Evolutionary conservation across 2,888 invertebrate species (phyloP).

Genomic region (Synanthedon andrenaeformis): DNA sequence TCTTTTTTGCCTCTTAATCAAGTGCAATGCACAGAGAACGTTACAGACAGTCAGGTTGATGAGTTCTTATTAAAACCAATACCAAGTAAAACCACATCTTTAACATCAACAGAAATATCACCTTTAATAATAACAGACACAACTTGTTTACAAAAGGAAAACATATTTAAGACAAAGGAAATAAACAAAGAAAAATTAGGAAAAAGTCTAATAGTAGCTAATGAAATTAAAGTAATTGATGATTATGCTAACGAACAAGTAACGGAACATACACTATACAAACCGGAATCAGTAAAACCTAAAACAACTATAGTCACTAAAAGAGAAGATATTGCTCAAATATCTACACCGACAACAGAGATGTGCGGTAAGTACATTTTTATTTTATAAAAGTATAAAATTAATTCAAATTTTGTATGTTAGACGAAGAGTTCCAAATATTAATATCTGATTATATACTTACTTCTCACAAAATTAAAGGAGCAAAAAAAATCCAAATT

Average conservation of each 20-base stretch:
- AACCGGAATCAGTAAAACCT: slow-evolving; percentile 23
- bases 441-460: no score
- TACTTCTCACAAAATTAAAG: no score
- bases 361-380: slow-evolving; percentile 34
- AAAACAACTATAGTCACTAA: slow-evolving; percentile 27
- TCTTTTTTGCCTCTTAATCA: slow-evolving; percentile 39
- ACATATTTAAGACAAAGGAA: slow-evolving; percentile 30
- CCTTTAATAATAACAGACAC: slow-evolving; percentile 49
- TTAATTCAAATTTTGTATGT: no score
- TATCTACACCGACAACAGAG: slow-evolving; percentile 41
- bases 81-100: slow-evolving; percentile 26
- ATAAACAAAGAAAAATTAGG: slow-evolving; percentile 33
- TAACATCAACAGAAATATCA: slow-evolving; percentile 36
- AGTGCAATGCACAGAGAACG: slow-evolving; percentile 48
- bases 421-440: no score
- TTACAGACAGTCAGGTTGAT: slow-evolving; percentile 30
- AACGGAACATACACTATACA: slow-evolving; percentile 22
- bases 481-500: no score
- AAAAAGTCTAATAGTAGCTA: slow-evolving; percentile 32
- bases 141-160: slow-evolving; percentile 45
- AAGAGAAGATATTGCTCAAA: slow-evolving; percentile 22
- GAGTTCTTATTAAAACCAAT: slow-evolving; percentile 28
- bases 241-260: slow-evolving; percentile 44
- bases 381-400: neutral
- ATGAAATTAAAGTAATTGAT: slow-evolving; percentile 39